These are phyloP conservation scores for Pantherophis alleghaniensis DNA, from an alignment of 2,797 vertebrate genomes.

Conservation along the genomic window DNA sequence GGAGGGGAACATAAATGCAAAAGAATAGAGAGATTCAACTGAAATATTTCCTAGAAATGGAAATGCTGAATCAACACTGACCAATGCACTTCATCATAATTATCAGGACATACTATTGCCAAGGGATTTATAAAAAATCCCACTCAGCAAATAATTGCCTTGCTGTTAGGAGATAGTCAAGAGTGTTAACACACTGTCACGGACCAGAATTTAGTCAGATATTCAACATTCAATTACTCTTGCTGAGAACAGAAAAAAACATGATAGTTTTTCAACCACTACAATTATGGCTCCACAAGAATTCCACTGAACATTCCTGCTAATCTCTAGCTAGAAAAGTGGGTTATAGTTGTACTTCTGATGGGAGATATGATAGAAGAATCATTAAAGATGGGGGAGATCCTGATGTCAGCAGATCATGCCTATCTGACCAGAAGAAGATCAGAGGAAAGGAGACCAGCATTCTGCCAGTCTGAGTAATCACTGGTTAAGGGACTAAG, in stretches of 20 bases:
- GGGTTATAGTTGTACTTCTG: not conserved
- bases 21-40: conserved; percentile 72
- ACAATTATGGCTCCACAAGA: conserved; percentile 58
- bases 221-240: conserved; percentile 79
- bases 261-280: conserved; percentile 71
- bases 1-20: conserved; percentile 60
- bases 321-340: conserved; percentile 49
- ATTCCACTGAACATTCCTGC: conserved; percentile 55
- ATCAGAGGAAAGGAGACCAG: not conserved
- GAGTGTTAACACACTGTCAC: conserved; percentile 78
- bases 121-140: conserved; percentile 85
- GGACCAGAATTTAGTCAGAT: conserved; percentile 74
- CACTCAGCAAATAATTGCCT: conserved; percentile 89
- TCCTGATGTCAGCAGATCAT: not conserved
- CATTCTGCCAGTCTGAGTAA: not conserved
- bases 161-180: conserved; percentile 79
- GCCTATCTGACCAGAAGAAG: not conserved
- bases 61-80: conserved; percentile 91
- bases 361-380: not conserved
- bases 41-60: conserved; percentile 70
- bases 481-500: not conserved
- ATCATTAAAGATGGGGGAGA: not conserved
- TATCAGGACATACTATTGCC: conserved; percentile 81
- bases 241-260: conserved; percentile 71
- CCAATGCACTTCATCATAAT: conserved; percentile 91